Evolutionary conservation across 2,797 vertebrate genomes (phyloP), one percentile per base, ranked within the genome.

Genomic region (Odontamblyopus rebecca): DNA sequence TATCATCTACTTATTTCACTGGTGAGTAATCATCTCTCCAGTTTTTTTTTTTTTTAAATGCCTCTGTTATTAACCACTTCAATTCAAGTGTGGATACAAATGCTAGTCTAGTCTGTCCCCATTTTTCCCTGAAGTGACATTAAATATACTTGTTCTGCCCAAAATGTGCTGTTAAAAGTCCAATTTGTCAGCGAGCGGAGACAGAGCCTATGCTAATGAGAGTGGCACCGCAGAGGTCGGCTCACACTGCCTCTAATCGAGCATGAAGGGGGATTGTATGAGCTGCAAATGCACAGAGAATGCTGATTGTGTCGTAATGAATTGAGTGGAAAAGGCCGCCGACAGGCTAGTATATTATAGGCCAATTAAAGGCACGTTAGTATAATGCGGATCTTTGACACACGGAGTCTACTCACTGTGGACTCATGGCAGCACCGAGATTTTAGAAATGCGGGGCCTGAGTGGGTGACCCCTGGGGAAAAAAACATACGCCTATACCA

Each of bases 241-340:
- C 94, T 95, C 94, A 96, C 95, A 96, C 93, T 95, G 95, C 92
- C 94, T 93, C 94, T 97, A 98, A 98, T 97, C 95, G 97, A 94
- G 96, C 96, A 94, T 98, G 96, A 96, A 86, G 80, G 61, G 50
- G 81, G 70, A 38, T 70, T 85, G 83, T 84, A 85, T 67, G 53
- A 85, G 82, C 82, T 81, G 86, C 84, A 72, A 85, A 83, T 79
- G 81, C 84, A 73, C 38, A 74, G 78, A 83, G 74, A 76, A 95
- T 93, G 91, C 95, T 95, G 96, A 98, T 97, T 98, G 97, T 98
- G 95, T 96, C 96, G 95, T 96, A 97, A 98, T 98, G 97, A 98
- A 98, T 95, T 96, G 96, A 96, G 95, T 95, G 95, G 96, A 96
- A 96, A 96, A 97, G 95, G 94, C 95, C 93, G 92, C 93, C 90